Base-by-base conservation (phyloP, 2,113 vertebrate species). In the Takifugu bimaculatus region DNA sequence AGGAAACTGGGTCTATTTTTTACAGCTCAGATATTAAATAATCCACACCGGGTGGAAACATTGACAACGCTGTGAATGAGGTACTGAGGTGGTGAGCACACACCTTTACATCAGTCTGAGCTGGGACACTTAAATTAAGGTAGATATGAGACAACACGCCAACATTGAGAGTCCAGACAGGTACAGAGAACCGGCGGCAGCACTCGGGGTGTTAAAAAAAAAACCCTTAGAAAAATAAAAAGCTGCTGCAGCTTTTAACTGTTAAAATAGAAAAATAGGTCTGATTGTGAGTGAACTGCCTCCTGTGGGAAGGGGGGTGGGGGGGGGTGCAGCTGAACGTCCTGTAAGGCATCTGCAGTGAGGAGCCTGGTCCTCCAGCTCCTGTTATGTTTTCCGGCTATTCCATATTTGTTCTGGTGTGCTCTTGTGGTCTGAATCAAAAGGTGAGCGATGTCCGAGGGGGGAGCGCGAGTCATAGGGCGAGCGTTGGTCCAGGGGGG, bases 251-350 rank as follows among this genome's bases (percentile, higher is more conserved):
- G 93, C 92, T 91, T 92, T 93, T 55, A 73, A 93, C 91, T 91
- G 91, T 98, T 84, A 94, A 11, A 94, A 95, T 99, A 99, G 89
- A 97, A 98, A 98, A 98, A 96, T 98, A 98, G 92, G 86, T 67
- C 58, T 63, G 60, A 83, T 82, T 73, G 48, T 78, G 35, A 10
- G 35, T 3, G 35, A 32, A 5, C 29, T 4, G 29, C 29, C 29
- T 32, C 2, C 7, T 39, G 20, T 20, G 20, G 20, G 20, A 20
- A 20, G 15, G 48, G 48, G 48, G n/a, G n/a, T n/a, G n/a, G n/a
- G 48, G 26, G 26, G 13, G 51, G 13, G 4, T 12, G 28, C 93
- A 59, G 60, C 61, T 52, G 32, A 93, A 93, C 94, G 95, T 91
- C 74, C 92, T 81, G 80, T 98, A 99, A 99, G 96, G 96, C 96